phyloP scores from a whole-genome alignment of 1,140 invertebrate genomes.

The Zaprionus camerounensis region DNA sequence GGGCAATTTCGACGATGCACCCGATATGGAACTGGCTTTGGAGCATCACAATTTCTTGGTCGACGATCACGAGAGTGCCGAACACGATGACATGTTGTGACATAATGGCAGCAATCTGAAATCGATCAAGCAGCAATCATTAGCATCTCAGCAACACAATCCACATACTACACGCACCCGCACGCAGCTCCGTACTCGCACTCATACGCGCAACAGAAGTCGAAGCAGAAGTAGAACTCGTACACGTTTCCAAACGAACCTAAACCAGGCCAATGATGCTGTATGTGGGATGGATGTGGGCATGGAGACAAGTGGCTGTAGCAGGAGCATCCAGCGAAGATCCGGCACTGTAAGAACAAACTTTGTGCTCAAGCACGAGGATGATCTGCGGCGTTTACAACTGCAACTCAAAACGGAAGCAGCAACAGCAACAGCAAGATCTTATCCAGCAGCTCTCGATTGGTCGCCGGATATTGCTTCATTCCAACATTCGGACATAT shows the following conservation, averaged over 20 bases:
- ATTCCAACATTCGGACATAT: slow-evolving; percentile 1
- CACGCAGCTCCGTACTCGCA: slow-evolving; percentile 3
- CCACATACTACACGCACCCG: not conserved
- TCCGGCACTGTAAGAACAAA: not conserved
- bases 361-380: not conserved
- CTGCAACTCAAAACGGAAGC: not conserved
- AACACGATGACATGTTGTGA: slow-evolving; percentile 85
- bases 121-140: not conserved
- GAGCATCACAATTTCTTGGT: slow-evolving; percentile 83
- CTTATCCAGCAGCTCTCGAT: not conserved
- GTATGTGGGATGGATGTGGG: no score
- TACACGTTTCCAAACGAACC: not conserved
- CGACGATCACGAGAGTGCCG: slow-evolving; percentile 84
- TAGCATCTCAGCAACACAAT: not conserved
- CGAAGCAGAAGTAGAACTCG: not conserved
- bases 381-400: not conserved
- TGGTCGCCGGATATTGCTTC: not conserved
- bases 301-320: not conserved
- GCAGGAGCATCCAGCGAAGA: not conserved
- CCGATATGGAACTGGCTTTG: slow-evolving; percentile 76
- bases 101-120: slow-evolving; percentile 63
- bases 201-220: not conserved
- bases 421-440: not conserved
- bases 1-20: slow-evolving; percentile 63
- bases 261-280: not conserved